Percentiles rank a stretch among this genome's conserved stretches.
Evolutionary conservation across 92 coral and sea anemone species (phyloP).

Genomic region (Zoanthus solanderi): DNA sequence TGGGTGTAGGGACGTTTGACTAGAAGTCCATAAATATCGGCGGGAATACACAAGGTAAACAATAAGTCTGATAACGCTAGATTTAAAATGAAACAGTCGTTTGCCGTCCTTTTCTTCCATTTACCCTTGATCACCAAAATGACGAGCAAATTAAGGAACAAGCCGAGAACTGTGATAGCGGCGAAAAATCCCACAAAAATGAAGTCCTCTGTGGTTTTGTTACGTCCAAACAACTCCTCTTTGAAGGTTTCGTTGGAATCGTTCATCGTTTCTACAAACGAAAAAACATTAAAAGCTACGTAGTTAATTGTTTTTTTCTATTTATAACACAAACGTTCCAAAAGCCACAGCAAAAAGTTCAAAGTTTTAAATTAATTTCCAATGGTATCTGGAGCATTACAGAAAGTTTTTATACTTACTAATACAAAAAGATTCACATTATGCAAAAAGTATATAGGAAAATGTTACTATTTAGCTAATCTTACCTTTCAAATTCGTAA

Average conservation of each 20-base stretch:
- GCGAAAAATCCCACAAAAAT: conserved; percentile 36
- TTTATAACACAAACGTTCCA: neutral
- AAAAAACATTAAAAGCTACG: neutral
- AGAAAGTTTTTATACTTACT: neutral
- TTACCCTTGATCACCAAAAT: conserved; percentile 36
- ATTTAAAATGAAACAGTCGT: conserved; percentile 38
- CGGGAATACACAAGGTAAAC: conserved; percentile 38
- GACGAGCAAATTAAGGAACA: conserved; percentile 22
- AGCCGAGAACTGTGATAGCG: conserved; percentile 28
- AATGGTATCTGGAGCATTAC: conserved; percentile 6
- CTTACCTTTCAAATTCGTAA: conserved; percentile 7
- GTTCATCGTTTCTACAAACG: conserved; percentile 2
- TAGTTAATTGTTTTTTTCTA: neutral
- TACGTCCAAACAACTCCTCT: neutral
- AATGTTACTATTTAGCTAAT: too few species aligned
- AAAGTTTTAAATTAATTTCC: neutral
- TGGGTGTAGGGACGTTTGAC: neutral
- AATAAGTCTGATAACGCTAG: conserved; percentile 30
- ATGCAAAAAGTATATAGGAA: neutral
- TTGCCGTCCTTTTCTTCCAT: conserved; percentile 21
- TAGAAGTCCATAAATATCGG: conserved; percentile 32
- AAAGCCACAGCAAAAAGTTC: neutral
- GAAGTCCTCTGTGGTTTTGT: conserved; percentile 13
- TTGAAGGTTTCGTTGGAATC: neutral
- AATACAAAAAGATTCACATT: neutral